Evolutionary conservation across 2,888 invertebrate species (phyloP).

Genomic region (Carabus problematicus): DNA sequence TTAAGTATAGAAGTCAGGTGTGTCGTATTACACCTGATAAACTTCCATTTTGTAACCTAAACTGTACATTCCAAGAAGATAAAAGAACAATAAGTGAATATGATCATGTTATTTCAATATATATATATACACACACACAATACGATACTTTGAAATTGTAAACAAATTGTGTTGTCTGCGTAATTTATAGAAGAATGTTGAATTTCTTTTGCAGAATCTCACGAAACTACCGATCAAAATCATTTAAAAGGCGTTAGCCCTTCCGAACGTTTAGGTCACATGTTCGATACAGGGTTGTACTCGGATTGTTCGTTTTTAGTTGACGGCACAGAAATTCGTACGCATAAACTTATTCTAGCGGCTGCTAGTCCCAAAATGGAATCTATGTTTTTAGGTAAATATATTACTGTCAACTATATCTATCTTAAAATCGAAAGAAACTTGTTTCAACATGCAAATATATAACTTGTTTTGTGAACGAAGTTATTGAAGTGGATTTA

Average conservation of each 20-base stretch:
- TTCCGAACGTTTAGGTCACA: constrained; percentile 30
- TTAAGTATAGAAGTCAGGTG: too few species aligned
- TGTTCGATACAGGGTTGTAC: constrained; percentile 31
- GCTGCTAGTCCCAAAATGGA: constrained; percentile 39
- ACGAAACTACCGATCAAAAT: neutral
- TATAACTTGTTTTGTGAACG: too few species aligned
- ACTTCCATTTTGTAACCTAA: neutral
- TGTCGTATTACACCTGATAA: too few species aligned
- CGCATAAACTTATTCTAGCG: constrained; percentile 32
- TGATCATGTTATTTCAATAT: neutral
- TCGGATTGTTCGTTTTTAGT: constrained; percentile 35
- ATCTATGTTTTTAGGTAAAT: constrained; percentile 26
- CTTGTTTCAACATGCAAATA: too few species aligned
- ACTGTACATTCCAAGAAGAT: neutral
- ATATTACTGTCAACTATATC: neutral
- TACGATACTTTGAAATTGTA: too few species aligned
- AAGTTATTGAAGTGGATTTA: too few species aligned
- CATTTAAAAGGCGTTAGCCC: constrained; percentile 21
- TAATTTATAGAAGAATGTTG: neutral
- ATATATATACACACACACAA: neutral
- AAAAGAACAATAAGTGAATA: neutral
- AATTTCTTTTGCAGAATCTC: neutral
- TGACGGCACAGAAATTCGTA: constrained; percentile 24
- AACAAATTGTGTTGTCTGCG: neutral
- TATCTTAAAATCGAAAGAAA: neutral